These are phyloP conservation scores for Perithous albicinctus DNA, from an alignment of 2,888 invertebrate species.

Conservation along the genomic window DNA sequence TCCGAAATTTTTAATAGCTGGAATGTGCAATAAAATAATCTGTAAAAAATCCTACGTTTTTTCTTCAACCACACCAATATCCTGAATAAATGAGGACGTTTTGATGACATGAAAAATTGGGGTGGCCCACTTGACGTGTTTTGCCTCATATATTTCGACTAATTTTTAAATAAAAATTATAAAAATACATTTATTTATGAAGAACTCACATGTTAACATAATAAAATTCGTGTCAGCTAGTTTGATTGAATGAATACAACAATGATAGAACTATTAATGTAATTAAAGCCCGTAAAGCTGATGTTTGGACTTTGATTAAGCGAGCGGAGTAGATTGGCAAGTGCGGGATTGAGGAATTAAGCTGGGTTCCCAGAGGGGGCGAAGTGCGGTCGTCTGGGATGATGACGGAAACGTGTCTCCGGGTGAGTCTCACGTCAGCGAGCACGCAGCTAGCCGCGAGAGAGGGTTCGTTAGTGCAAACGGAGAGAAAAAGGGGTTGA, in stretches of 20 bases:
- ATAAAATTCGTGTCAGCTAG: too few species aligned
- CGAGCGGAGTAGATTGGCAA: neutral
- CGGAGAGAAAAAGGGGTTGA: constrained; percentile 60
- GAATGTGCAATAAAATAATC: too few species aligned
- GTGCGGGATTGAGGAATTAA: constrained; percentile 46
- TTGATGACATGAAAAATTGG: too few species aligned
- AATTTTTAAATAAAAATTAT: too few species aligned
- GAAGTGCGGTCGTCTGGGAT: constrained; percentile 43
- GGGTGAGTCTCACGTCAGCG: constrained; percentile 41
- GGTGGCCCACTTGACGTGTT: too few species aligned
- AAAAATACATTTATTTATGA: too few species aligned
- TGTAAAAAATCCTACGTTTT: too few species aligned
- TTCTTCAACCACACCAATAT: too few species aligned
- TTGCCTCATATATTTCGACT: too few species aligned
- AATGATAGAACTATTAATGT: neutral
- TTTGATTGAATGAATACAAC: neutral
- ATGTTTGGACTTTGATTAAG: constrained; percentile 12
- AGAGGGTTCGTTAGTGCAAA: constrained; percentile 79
- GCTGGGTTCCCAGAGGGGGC: constrained; percentile 20
- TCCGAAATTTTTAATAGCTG: too few species aligned
- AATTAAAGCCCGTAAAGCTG: neutral
- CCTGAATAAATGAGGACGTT: too few species aligned
- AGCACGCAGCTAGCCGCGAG: constrained; percentile 58
- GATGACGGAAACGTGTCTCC: constrained; percentile 51
- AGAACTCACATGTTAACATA: too few species aligned